A percentile compares a stretch with the other conserved stretches of the same genome.
phyloP scores from a whole-genome alignment of 2,888 invertebrate genomes.

The Amiota mariae region DNA sequence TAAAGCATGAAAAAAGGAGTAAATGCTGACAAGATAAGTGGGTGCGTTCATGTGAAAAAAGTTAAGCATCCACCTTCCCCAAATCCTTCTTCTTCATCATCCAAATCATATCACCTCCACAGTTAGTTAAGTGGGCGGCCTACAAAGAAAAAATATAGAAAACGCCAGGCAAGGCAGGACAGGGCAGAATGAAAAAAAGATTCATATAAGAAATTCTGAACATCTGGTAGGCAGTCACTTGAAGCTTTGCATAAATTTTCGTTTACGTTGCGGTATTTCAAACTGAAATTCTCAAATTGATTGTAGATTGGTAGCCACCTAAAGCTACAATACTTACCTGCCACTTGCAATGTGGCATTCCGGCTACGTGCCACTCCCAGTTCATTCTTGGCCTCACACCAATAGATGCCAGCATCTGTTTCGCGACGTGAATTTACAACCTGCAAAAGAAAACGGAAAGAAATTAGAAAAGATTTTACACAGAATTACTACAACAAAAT shows the following conservation, averaged over 20 bases:
- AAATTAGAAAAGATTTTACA: constrained; percentile 20
- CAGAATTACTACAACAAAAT: too few species aligned
- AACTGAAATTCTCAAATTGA: not conserved
- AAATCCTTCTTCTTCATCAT: too few species aligned
- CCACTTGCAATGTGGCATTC: constrained; percentile 89
- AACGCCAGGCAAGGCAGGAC: not conserved
- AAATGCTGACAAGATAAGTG: constrained; percentile 61
- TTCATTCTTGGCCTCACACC: constrained; percentile 89
- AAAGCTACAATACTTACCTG: constrained; percentile 78
- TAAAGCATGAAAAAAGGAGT: constrained; percentile 37
- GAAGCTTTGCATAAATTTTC: constrained; percentile 43
- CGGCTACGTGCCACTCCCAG: constrained; percentile 87
- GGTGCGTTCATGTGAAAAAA: constrained; percentile 64
- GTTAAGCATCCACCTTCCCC: constrained; percentile 35
- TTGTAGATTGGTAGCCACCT: not conserved
- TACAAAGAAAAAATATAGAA: constrained; percentile 18
- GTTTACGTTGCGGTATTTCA: constrained; percentile 3
- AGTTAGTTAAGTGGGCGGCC: constrained; percentile 60
- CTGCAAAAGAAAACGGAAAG: constrained; percentile 64
- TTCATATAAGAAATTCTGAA: not conserved
- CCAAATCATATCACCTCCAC: not conserved
- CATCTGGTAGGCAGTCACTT: constrained; percentile 25
- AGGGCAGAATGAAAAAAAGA: not conserved
- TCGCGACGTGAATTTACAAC: constrained; percentile 87
- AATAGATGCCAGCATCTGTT: constrained; percentile 84